Evolutionary conservation across 2,888 invertebrate genomes (phyloP).

Genomic region (Himalopsyche anomala): DNA sequence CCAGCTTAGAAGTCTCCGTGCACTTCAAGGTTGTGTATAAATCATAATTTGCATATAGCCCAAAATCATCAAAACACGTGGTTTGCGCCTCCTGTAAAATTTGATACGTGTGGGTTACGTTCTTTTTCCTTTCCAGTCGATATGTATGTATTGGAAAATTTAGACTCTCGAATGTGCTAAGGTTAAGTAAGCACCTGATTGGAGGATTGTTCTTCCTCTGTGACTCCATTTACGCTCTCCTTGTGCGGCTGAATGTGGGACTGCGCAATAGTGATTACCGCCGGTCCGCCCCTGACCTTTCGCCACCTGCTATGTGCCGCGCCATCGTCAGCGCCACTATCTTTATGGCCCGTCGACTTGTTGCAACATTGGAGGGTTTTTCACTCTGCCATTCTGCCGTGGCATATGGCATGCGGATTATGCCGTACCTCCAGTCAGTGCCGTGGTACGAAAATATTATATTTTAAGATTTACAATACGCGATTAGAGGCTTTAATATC

Average conservation of each 20-base stretch:
- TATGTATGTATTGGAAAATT: too few relatives aligned
- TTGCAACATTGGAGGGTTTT: not conserved
- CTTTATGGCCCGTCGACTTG: not conserved
- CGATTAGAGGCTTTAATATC: too few relatives aligned
- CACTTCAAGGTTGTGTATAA: too few relatives aligned
- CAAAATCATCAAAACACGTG: too few relatives aligned
- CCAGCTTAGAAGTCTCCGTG: too few relatives aligned
- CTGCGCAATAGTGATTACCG: not conserved
- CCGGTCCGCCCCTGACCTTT: conserved; percentile 35
- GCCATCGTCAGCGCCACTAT: not conserved
- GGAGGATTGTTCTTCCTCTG: not conserved
- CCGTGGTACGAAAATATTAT: not conserved
- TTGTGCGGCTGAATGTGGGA: not conserved
- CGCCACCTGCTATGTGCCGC: not conserved
- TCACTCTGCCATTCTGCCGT: conserved; percentile 1
- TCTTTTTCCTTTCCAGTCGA: too few relatives aligned
- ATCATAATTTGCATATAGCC: too few relatives aligned
- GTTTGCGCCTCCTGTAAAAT: too few relatives aligned
- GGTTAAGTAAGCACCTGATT: not conserved
- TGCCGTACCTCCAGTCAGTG: not conserved
- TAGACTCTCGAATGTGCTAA: not conserved
- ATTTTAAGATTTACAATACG: too few relatives aligned
- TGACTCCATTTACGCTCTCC: not conserved
- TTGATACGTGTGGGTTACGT: too few relatives aligned
- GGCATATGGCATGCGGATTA: conserved; percentile 3